phyloP scores from a whole-genome alignment of 2,113 vertebrate genomes.

The Hippocampus guttulatus region DNA sequence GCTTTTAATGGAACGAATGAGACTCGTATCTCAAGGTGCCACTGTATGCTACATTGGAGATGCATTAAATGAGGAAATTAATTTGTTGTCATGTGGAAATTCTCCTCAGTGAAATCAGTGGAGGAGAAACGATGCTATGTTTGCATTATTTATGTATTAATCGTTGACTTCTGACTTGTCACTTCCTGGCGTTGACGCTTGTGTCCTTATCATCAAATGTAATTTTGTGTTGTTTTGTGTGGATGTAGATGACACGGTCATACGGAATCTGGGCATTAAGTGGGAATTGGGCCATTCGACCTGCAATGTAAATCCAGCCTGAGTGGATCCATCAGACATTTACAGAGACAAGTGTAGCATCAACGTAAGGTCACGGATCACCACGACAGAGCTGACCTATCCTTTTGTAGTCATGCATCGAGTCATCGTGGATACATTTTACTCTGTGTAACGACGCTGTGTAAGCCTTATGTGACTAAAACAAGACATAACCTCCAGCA shows the following conservation, averaged over 20 bases:
- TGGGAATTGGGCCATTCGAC: background rate
- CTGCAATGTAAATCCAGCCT: background rate
- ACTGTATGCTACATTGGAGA: background rate
- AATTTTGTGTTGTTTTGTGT: background rate
- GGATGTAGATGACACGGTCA: background rate
- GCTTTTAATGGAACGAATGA: background rate
- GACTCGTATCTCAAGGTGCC: background rate
- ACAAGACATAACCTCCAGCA: conserved; percentile 10
- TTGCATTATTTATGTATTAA: background rate
- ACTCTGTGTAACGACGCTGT: conserved; percentile 5
- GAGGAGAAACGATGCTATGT: background rate
- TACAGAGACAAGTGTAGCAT: conserved; percentile 20
- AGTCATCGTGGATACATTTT: conserved; percentile 5
- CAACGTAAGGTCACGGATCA: conserved; percentile 12
- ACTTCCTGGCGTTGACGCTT: background rate
- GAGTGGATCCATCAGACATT: conserved; percentile 3
- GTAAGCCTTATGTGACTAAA: conserved; percentile 19
- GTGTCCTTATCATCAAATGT: background rate
- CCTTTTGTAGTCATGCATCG: conserved; percentile 12
- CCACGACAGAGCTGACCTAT: background rate
- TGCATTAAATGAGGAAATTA: background rate
- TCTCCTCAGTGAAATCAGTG: background rate
- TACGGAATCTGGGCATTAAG: background rate
- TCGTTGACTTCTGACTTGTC: background rate
- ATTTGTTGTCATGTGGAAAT: background rate